Evolutionary conservation across 2,888 invertebrate genomes (phyloP).

Genomic region (Calameuta filiformis): DNA sequence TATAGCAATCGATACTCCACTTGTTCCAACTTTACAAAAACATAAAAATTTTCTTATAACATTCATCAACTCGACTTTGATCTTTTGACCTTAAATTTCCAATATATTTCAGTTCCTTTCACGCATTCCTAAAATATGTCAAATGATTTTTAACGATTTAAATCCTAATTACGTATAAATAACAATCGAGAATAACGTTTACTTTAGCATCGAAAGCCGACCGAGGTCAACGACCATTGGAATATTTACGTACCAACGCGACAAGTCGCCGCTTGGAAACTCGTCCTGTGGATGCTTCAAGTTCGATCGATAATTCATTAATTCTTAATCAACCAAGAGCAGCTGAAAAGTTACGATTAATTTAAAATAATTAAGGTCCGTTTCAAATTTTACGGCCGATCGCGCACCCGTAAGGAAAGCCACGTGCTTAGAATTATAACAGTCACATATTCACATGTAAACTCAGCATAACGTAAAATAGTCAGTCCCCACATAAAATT

Average conservation of each 20-base stretch:
- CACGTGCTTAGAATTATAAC: not conserved
- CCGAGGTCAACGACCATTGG: conserved; percentile 60
- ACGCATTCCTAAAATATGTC: not conserved
- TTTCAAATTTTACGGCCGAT: not conserved
- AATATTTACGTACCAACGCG: conserved; percentile 60
- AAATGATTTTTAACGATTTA: too few relatives aligned
- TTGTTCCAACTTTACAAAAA: not conserved
- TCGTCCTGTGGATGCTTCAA: conserved; percentile 30
- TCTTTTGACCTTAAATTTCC: not conserved
- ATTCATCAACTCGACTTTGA: not conserved
- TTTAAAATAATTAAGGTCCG: not conserved
- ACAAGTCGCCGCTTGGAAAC: conserved; percentile 36
- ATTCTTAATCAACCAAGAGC: not conserved
- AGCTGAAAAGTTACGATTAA: not conserved
- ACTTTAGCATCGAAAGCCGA: conserved; percentile 58
- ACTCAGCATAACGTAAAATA: not conserved
- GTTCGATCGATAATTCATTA: not conserved
- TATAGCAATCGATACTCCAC: not conserved
- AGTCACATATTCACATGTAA: not conserved
- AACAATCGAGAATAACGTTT: conserved; percentile 28
- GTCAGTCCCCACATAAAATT: not conserved
- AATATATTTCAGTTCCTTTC: too few relatives aligned
- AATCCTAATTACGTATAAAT: not conserved
- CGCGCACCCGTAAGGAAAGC: not conserved
- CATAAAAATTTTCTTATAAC: not conserved